Evolutionary conservation across 1,140 invertebrate species (phyloP).

Genomic region (Dendroctonus valens): DNA sequence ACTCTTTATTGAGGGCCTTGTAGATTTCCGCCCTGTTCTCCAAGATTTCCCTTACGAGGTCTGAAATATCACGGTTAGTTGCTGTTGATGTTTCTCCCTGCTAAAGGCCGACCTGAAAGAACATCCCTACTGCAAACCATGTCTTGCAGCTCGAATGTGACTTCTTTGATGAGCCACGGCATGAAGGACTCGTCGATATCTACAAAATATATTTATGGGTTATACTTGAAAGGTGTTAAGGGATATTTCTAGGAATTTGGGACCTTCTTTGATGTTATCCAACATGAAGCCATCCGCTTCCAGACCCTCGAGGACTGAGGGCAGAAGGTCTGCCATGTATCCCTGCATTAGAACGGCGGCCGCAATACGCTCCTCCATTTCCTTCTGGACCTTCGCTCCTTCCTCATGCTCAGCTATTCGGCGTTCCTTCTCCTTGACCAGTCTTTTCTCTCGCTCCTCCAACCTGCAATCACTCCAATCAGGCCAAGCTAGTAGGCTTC

Average conservation of each 20-base stretch:
- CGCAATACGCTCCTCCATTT: slow-evolving; percentile 76
- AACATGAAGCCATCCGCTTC: slow-evolving; percentile 72
- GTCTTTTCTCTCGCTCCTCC: slow-evolving; percentile 68
- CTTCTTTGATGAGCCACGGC: slow-evolving; percentile 84
- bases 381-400: slow-evolving; percentile 59
- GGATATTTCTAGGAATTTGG: not conserved
- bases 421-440: slow-evolving; percentile 55
- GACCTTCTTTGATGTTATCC: slow-evolving; percentile 68
- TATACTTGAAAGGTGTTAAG: not conserved
- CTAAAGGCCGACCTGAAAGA: slow-evolving; percentile 62
- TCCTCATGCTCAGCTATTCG: slow-evolving; percentile 59
- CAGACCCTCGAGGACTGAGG: slow-evolving; percentile 76
- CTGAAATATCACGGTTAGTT: slow-evolving; percentile 47
- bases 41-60: slow-evolving; percentile 73
- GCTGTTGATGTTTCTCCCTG: not conserved
- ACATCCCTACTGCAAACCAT: slow-evolving; percentile 76
- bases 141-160: slow-evolving; percentile 73
- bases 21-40: slow-evolving; percentile 67
- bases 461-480: slow-evolving; percentile 45
- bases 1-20: slow-evolving; percentile 52
- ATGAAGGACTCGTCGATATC: slow-evolving; percentile 75
- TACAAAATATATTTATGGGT: slow-evolving; percentile 4
- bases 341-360: slow-evolving; percentile 78
- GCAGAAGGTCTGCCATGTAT: slow-evolving; percentile 79
- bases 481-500: not conserved